Evolutionary conservation across 1,140 invertebrate genomes (phyloP), one percentile per base, ranked within the genome.

Genomic region (Druon quercuslanigerum): DNA sequence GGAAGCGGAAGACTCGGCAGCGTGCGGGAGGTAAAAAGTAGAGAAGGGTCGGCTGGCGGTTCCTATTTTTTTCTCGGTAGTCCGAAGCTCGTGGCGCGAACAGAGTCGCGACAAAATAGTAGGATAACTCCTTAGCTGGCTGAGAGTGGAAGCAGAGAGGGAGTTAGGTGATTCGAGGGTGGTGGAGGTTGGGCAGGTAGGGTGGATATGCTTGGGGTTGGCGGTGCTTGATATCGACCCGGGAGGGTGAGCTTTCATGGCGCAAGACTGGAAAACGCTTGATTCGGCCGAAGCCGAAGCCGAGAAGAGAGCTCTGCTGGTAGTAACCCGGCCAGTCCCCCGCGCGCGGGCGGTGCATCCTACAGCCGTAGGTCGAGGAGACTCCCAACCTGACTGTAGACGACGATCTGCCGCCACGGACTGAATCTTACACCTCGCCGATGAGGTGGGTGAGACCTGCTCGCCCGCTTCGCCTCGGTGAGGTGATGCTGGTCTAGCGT

Each of bases 321-420:
- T 87, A 88, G 89, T 90, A 88, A 88, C 87, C 88, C 87, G 88
- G 90, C 86, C 88, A 91, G 89, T 89, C 85, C 89, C 88, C 87
- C 87, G 87, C 87, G 87, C 85, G 87, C 88, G 87, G 87, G 87
- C 87, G 88, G 84, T 88, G 88, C 85, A 86, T 88, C 82, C 84
- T 77, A 85, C 73, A 78, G 60, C 82, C 74, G 78, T 75, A 75
- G 75, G 74, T 78, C 76, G 75, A 73, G 20, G 51, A 75, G 73
- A 80, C 83, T 71, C 25, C 54, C 78, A 73, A 82, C 75, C 73
- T 78, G 70, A 50, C 75, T n/a, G 25, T 33, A 76, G 50, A 74
- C n/a, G 74, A 77, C 72, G 79, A 76, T 56, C 75, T 76, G 51
- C 54, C 75, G 51, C 74, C 75, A 72, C 71, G 71, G 20, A 50